A percentile compares a stretch with the other conserved stretches of the same genome.
Evolutionary conservation across 2,113 vertebrate genomes (phyloP).

Genomic region (Monopterus albus): DNA sequence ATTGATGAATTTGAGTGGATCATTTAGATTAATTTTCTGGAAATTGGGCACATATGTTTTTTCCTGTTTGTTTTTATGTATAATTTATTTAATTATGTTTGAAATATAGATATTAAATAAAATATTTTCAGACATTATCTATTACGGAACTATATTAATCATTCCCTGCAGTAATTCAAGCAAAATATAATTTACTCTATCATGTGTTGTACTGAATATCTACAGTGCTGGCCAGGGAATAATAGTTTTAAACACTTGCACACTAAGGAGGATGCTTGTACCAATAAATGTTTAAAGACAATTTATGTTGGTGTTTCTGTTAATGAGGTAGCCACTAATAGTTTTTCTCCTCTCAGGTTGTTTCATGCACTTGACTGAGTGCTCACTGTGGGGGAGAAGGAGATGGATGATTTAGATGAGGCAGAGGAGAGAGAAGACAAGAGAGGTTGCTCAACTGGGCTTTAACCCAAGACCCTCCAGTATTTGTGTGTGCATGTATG

Average conservation of each 20-base stretch:
- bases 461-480: conserved; percentile 24
- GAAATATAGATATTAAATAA: too few relatives aligned
- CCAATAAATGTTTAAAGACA: conserved; percentile 30
- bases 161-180: background rate
- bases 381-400: conserved; percentile 15
- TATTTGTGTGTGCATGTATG: background rate
- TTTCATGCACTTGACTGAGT: conserved; percentile 25
- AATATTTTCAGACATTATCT: background rate
- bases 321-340: conserved; percentile 43
- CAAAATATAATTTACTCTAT: background rate
- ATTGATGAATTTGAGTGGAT: too few relatives aligned
- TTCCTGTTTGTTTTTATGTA: too few relatives aligned
- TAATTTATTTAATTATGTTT: too few relatives aligned
- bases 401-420: conserved; percentile 54
- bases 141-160: background rate
- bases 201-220: background rate
- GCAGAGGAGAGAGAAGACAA: conserved; percentile 45
- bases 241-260: background rate
- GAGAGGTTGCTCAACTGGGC: conserved; percentile 48
- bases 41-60: too few relatives aligned
- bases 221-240: background rate
- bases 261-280: conserved; percentile 4
- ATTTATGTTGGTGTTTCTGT: conserved; percentile 35
- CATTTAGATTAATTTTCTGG: too few relatives aligned
- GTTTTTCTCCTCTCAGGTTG: conserved; percentile 27